Percentiles rank a stretch among this genome's conserved stretches.
Evolutionary conservation across 2,888 invertebrate genomes (phyloP).

Genomic region (Boloria euphrosyne): DNA sequence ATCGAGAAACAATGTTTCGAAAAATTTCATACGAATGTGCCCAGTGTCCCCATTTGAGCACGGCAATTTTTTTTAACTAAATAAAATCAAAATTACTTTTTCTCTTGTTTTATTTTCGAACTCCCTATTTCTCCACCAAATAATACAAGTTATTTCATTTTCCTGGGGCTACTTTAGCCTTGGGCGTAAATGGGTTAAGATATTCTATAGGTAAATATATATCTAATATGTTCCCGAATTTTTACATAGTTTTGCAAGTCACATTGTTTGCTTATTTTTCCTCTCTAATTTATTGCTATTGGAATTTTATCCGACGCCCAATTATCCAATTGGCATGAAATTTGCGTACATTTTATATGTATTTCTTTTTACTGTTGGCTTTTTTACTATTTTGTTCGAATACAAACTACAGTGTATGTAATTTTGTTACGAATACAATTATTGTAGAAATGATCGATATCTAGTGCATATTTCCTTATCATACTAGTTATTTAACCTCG

Average conservation of each 20-base stretch:
- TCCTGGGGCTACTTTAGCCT: too few relatives aligned
- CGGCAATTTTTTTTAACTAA: too few relatives aligned
- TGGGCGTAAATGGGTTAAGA: too few relatives aligned
- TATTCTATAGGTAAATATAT: background rate
- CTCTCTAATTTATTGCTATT: slow-evolving; percentile 16
- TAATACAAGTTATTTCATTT: too few relatives aligned
- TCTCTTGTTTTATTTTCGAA: too few relatives aligned
- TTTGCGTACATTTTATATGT: slow-evolving; percentile 17
- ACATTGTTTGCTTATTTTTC: slow-evolving; percentile 17
- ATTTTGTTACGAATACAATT: background rate
- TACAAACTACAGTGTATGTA: slow-evolving; percentile 1
- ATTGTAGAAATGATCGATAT: background rate
- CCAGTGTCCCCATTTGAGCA: too few relatives aligned
- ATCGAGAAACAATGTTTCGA: too few relatives aligned
- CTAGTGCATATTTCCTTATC: too few relatives aligned
- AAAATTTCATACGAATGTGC: too few relatives aligned
- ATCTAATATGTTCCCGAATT: slow-evolving; percentile 4
- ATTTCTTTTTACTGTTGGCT: slow-evolving; percentile 10
- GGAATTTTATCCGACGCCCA: slow-evolving; percentile 19
- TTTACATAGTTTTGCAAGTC: background rate
- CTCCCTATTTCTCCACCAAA: too few relatives aligned
- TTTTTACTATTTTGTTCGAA: background rate
- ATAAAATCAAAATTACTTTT: too few relatives aligned
- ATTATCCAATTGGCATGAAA: slow-evolving; percentile 23
- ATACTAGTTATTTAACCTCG: too few relatives aligned